These are phyloP conservation scores for Tromatobia lineatoria DNA, from an alignment of 2,888 invertebrate genomes.

Conservation along the genomic window DNA sequence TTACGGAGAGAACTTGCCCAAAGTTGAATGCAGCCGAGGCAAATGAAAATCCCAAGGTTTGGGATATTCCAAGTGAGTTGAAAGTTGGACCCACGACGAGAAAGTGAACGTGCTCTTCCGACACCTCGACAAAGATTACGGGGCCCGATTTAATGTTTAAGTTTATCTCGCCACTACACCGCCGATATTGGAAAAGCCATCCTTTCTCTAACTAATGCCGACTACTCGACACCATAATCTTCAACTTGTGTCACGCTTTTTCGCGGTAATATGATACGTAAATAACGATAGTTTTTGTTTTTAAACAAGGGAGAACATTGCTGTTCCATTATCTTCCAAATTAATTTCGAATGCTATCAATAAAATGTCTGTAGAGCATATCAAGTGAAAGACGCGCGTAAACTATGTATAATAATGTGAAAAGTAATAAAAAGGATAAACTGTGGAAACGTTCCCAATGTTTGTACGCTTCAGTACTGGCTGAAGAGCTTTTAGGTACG, in stretches of 20 bases:
- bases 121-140: slow-evolving; percentile 27
- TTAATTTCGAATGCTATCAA: neutral
- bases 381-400: too few species aligned
- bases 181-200: slow-evolving; percentile 60
- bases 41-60: slow-evolving; percentile 43
- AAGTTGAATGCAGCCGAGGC: slow-evolving; percentile 34
- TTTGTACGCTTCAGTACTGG: too few species aligned
- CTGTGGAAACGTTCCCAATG: too few species aligned
- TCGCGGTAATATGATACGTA: neutral
- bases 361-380: neutral
- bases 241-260: neutral
- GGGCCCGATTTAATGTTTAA: slow-evolving; percentile 31
- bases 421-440: too few species aligned
- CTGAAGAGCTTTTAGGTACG: too few species aligned
- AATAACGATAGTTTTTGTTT: neutral
- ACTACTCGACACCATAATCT: neutral
- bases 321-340: neutral
- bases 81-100: slow-evolving; percentile 32
- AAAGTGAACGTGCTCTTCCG: slow-evolving; percentile 33
- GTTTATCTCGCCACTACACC: neutral
- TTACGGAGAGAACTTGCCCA: slow-evolving; percentile 29
- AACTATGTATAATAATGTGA: too few species aligned
- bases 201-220: slow-evolving; percentile 32
- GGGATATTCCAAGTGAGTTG: slow-evolving; percentile 21
- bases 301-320: neutral